Conservation (phyloP, 2,113 vertebrate species). For the Miniopterus natalensis region DNA sequence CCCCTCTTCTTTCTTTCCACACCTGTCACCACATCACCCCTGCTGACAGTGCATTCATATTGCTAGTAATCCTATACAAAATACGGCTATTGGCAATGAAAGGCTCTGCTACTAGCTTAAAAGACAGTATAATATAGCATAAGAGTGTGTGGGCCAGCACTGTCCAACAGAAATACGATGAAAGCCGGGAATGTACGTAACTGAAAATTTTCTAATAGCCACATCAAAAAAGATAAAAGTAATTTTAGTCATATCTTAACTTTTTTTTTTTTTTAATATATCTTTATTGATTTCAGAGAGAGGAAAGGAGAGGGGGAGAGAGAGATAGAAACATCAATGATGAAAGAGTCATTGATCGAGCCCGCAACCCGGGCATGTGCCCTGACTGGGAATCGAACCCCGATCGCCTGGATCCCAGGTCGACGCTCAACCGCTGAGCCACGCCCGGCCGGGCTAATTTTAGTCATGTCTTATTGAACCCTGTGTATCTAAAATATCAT, state of each 20-base stretch:
- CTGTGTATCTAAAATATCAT: neutral
- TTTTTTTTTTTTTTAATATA: too few relatives aligned
- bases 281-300: too few relatives aligned
- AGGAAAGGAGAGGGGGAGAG: too few relatives aligned
- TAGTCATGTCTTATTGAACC: neutral
- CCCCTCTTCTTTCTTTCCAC: neutral
- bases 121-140: neutral
- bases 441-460: neutral
- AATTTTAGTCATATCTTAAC: too few relatives aligned
- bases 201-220: neutral
- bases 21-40: neutral
- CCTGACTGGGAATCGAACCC: too few relatives aligned
- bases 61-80: neutral
- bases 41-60: neutral
- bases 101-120: neutral
- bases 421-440: too few relatives aligned
- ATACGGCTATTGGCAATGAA: neutral
- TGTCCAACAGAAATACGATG: neutral
- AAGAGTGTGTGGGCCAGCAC: neutral
- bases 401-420: too few relatives aligned
- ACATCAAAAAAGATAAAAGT: neutral
- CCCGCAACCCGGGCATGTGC: too few relatives aligned
- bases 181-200: neutral
- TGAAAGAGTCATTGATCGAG: too few relatives aligned
- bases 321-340: too few relatives aligned